A percentile compares a stretch with the other conserved stretches of the same genome.
Evolutionary conservation across 2,797 vertebrate genomes (phyloP).

Genomic region (Novumbra hubbsi): DNA sequence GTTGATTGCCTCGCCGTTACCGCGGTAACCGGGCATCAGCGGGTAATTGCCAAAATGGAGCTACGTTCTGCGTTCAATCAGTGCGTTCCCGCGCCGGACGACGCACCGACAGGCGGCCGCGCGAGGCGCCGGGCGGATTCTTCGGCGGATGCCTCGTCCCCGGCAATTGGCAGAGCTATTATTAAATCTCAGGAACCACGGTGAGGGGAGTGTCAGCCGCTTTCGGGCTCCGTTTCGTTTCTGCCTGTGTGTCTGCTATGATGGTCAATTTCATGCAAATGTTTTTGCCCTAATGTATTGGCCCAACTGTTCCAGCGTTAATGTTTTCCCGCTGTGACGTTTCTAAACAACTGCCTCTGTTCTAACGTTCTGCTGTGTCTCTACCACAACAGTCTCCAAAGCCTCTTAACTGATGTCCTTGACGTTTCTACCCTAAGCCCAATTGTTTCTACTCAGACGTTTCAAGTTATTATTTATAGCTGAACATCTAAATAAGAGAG

Average conservation of each 20-base stretch:
- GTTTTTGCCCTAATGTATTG: not conserved
- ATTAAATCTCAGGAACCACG: slow-evolving; percentile 12
- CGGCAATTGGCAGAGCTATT: slow-evolving; percentile 1
- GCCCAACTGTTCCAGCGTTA: not conserved
- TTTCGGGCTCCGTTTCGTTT: not conserved
- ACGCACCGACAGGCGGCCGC: not conserved
- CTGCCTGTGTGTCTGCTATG: not conserved
- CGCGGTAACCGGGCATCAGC: slow-evolving; percentile 72
- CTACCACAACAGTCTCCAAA: too few relatives aligned
- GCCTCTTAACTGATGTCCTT: too few relatives aligned
- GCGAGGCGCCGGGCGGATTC: not conserved
- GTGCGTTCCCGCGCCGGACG: slow-evolving; percentile 22
- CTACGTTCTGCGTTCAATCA: slow-evolving; percentile 61
- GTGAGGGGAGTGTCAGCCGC: not conserved
- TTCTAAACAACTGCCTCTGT: too few relatives aligned
- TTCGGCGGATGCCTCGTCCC: not conserved
- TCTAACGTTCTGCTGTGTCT: too few relatives aligned
- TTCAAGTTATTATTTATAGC: not conserved
- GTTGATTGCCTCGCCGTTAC: slow-evolving; percentile 76
- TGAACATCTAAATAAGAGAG: not conserved
- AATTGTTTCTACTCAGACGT: not conserved
- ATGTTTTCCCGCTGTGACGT: too few relatives aligned
- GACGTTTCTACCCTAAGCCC: too few relatives aligned
- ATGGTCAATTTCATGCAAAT: not conserved
- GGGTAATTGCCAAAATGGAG: slow-evolving; percentile 76